These are phyloP conservation scores for Pelodytes ibericus DNA, from an alignment of 2,797 vertebrate genomes.

Conservation along the genomic window DNA sequence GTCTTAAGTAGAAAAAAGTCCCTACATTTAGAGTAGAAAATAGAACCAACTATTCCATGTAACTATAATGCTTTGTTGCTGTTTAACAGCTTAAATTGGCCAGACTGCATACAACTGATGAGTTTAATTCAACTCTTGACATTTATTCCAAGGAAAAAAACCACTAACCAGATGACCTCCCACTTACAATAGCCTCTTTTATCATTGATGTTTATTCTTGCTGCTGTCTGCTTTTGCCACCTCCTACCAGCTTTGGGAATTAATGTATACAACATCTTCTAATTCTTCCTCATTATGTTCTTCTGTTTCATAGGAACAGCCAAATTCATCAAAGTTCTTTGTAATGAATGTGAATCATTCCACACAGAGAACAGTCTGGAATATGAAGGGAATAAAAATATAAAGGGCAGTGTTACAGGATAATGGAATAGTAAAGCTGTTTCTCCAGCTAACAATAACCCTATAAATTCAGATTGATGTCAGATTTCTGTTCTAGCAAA, in stretches of 20 bases:
- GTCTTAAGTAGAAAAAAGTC: too few species aligned
- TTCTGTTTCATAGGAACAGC: constrained; percentile 33
- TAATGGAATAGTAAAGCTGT: constrained; percentile 30
- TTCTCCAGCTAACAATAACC: constrained; percentile 36
- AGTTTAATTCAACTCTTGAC: constrained; percentile 8
- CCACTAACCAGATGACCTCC: constrained; percentile 26
- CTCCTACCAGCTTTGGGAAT: constrained; percentile 20
- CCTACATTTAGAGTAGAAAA: too few species aligned
- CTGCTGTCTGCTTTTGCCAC: constrained; percentile 13
- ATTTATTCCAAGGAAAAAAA: constrained; percentile 10
- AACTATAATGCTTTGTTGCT: too few species aligned
- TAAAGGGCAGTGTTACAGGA: constrained; percentile 18
- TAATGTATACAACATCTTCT: constrained; percentile 19
- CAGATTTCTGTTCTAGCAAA: constrained; percentile 37
- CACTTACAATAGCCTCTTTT: constrained; percentile 31
- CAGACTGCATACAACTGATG: constrained; percentile 12
- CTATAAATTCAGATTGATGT: constrained; percentile 37
- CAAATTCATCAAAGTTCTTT: constrained; percentile 31
- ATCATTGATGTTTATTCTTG: constrained; percentile 29
- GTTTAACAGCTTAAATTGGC: too few species aligned
- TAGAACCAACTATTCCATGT: too few species aligned
- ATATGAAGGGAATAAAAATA: constrained; percentile 25
- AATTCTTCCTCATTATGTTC: constrained; percentile 31
- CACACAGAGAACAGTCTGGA: constrained; percentile 6
- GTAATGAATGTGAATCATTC: constrained; percentile 35